phyloP scores from a whole-genome alignment of 1,140 invertebrate species.

The Drosophila tropicalis region DNA sequence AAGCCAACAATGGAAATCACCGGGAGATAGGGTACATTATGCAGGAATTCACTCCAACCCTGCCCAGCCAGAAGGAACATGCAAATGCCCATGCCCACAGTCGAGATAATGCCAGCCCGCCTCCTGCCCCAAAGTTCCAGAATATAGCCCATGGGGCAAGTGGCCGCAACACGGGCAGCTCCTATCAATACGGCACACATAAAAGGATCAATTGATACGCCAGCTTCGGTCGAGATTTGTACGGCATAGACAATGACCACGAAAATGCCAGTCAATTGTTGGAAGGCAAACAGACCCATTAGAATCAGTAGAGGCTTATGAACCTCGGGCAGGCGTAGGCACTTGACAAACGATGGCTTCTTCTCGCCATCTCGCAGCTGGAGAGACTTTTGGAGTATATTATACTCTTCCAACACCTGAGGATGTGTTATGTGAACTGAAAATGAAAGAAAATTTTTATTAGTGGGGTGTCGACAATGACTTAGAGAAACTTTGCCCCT shows the following conservation, averaged over 20 bases:
- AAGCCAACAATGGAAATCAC: constrained; percentile 85
- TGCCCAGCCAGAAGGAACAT: constrained; percentile 84
- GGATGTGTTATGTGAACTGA: constrained; percentile 75
- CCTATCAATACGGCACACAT: constrained; percentile 86
- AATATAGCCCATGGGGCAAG: constrained; percentile 84
- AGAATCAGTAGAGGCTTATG: constrained; percentile 88
- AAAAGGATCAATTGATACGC: constrained; percentile 85
- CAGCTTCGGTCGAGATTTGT: constrained; percentile 86
- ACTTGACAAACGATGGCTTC: constrained; percentile 64
- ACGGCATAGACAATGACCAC: constrained; percentile 90
- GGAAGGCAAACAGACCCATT: constrained; percentile 88
- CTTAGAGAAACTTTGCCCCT: too few relatives aligned
- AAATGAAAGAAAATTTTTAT: background rate
- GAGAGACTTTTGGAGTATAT: constrained; percentile 64
- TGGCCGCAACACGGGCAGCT: constrained; percentile 84
- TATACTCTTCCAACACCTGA: constrained; percentile 78
- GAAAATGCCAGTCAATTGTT: constrained; percentile 91
- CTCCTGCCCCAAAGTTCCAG: constrained; percentile 86
- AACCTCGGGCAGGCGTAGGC: constrained; percentile 80
- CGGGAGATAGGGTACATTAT: constrained; percentile 76
- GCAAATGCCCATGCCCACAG: constrained; percentile 86
- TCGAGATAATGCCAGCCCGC: constrained; percentile 86
- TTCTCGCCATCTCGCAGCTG: constrained; percentile 61
- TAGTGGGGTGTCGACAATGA: too few relatives aligned
- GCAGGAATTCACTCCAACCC: constrained; percentile 64